Evolutionary conservation across 1,140 invertebrate genomes (phyloP), one percentile per base, ranked within the genome.

Genomic region (Cyclina sinensis): DNA sequence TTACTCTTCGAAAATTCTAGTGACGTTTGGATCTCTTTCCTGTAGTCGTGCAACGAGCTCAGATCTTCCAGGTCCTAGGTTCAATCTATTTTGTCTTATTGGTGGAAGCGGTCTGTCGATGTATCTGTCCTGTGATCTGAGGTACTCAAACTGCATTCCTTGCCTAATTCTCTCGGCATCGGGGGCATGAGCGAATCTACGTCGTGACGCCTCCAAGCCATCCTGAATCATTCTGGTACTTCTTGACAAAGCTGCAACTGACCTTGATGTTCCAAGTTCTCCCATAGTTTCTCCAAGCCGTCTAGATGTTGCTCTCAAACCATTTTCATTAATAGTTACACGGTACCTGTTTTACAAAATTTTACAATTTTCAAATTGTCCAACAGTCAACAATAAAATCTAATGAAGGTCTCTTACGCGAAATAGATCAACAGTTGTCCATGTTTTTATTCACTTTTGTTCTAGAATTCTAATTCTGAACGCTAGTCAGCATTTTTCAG

Each of bases 51-150:
- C 1, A 16, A 35, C 18, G 21, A 85, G 48, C 16, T 48, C 43
- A 4, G 82, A 85, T 85, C 82, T 30, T n/a, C 82, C 82, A 12
- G 82, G 65, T 32, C 82, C 82, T 18, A 74, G 39, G 32, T 85
- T 85, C 16, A 85, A 21, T 11, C 82, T 27, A 14, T 32, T 68
- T 57, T 43, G 35, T 12, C 12, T 73, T 0, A 85, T 46, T 30
- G 82, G 65, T 37, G 82, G 82, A 2, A 85, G 48, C 32, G 65
- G 82, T 74, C 65, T 48, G 43, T 85, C 51, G 1, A 11, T 5
- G 37, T 85, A 73, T 51, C 30, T 70, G 27, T 85, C 79, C 54
- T 82, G 35, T 65, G 37, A 24, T 24, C 21, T 59, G 1, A 1
- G 21, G 27, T 7, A 24, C 16, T 62, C 30, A n/a, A 32, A n/a